Percentiles rank a stretch among this genome's conserved stretches.
These are phyloP conservation scores for Pelodytes ibericus DNA, from an alignment of 2,797 vertebrate species.

Conservation along the genomic window DNA sequence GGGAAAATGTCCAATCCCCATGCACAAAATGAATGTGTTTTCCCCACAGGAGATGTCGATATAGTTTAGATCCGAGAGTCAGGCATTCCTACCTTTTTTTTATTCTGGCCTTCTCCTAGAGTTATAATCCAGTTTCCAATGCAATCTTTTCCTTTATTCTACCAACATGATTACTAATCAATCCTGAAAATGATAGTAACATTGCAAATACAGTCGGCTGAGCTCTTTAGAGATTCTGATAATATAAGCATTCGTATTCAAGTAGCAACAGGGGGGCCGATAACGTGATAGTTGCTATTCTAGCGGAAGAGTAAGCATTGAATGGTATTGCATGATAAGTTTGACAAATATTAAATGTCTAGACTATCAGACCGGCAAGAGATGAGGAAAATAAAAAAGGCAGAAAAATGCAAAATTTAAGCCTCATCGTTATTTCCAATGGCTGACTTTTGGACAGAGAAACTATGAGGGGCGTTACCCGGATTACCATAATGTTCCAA, in stretches of 20 bases:
- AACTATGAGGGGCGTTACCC: no score
- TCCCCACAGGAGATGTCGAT: constrained; percentile 27
- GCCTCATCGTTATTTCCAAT: background rate
- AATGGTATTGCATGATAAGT: constrained; percentile 47
- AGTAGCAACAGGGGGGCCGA: constrained; percentile 53
- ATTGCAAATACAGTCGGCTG: constrained; percentile 50
- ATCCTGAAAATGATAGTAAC: constrained; percentile 48
- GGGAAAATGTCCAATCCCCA: constrained; percentile 22
- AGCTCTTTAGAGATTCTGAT: constrained; percentile 47
- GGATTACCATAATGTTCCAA: no score
- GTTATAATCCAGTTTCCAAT: constrained; percentile 3
- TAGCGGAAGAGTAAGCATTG: constrained; percentile 38
- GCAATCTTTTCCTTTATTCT: constrained; percentile 35
- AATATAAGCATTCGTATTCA: constrained; percentile 54
- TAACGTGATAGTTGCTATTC: constrained; percentile 36
- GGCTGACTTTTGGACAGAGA: background rate
- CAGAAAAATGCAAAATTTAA: constrained; percentile 13
- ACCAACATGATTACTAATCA: constrained; percentile 50
- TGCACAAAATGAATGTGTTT: constrained; percentile 41
- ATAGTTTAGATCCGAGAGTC: constrained; percentile 16
- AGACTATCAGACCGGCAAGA: constrained; percentile 37
- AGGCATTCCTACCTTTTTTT: constrained; percentile 11
- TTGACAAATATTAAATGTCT: constrained; percentile 53
- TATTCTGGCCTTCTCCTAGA: background rate
- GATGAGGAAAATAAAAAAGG: constrained; percentile 28